Evolutionary conservation across 2,113 vertebrate genomes (phyloP), one percentile per base, ranked within the genome.

Genomic region (Cnemophilus loriae): DNA sequence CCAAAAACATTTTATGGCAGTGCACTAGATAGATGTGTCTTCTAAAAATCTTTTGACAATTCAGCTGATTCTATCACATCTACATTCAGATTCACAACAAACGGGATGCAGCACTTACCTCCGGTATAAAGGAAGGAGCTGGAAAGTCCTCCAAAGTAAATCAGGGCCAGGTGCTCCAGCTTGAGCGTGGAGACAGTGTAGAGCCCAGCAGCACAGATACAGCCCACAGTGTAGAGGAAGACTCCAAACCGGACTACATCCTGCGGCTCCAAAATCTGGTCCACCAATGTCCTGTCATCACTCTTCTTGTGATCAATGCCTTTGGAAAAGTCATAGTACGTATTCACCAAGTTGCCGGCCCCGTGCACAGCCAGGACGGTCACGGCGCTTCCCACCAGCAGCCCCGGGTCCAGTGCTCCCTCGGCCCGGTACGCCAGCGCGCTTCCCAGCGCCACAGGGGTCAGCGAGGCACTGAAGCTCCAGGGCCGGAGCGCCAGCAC

Each of bases 221-320:
- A 99, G 22, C 99, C 99, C 69, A 99, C 83, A 0, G 99, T 99
- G 85, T 99, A 99, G 7, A 99, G 98, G 80, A 99, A 97, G 9
- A 99, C 99, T 14, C 99, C 99, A 32, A 99, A 99, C 97, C 99
- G 98, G 3, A 99, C 99, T 5, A 99, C 99, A 12, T 99, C 99
- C 97, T 99, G 99, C 13, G 99, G 99, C 68, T 99, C 98, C 96
- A 99, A 73, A 94, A 99, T 99, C 83, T 98, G 98, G 84, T 99
- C 99, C 96, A 99, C 99, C 50, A 99, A 96, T 30, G 99, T 99
- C 97, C 99, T 98, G 90, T 99, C 99, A 11, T 99, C 99, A 1
- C 99, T 99, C 96, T 99, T 99, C 97, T 99, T 99, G 96, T 99
- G 99, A 89, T 99, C 99, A 49, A 99, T 99, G 52, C 99, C 99